Evolutionary conservation across 2,797 vertebrate species (phyloP), one percentile per base, ranked within the genome.

Genomic region (Hozukius guyotensis): DNA sequence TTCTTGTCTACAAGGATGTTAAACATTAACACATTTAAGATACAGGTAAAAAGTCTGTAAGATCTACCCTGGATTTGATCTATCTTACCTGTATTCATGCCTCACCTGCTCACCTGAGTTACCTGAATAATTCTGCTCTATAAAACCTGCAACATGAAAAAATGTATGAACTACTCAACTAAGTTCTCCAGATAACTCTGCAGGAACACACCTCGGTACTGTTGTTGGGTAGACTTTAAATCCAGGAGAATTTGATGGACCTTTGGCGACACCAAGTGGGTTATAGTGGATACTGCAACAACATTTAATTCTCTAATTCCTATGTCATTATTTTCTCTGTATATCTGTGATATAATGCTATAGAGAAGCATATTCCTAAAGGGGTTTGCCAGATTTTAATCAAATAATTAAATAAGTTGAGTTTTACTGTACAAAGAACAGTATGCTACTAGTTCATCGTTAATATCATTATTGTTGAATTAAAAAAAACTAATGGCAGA

Each of bases 171-270:
- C 1, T 20, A 20, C 59, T 27, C 57, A 2, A 32, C 12, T 59
- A 81, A 75, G 9, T 66, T 86, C 5, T 63, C 18, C 52, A 78
- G 67, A 16, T 20, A 55, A 14, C 42, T 72, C 32, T 49, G 46
- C 16, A 22, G 14, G 20, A 57, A 63, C n/a, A 63, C 7, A 7
- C 32, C 31, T 20, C 34, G 1, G 42, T 34, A 0, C 80, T 93
- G 92, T 91, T 92, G 88, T 91, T 89, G 85, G 91, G 91, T 87
- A 92, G 87, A 92, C 70, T 89, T 78, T 53, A 14, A 32, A 57
- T 68, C 14, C 49, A 49, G 31, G 9, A 53, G 4, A 24, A 34
- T 72, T 60, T 66, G 62, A 57, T 87, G 78, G 92, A 85, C 2
- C 89, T 82, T 85, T 91, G 78, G 83, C 74, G 81, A 59, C 94